These are phyloP conservation scores for Varanus salvator DNA, from an alignment of 2,113 vertebrate species.

Conservation along the genomic window DNA sequence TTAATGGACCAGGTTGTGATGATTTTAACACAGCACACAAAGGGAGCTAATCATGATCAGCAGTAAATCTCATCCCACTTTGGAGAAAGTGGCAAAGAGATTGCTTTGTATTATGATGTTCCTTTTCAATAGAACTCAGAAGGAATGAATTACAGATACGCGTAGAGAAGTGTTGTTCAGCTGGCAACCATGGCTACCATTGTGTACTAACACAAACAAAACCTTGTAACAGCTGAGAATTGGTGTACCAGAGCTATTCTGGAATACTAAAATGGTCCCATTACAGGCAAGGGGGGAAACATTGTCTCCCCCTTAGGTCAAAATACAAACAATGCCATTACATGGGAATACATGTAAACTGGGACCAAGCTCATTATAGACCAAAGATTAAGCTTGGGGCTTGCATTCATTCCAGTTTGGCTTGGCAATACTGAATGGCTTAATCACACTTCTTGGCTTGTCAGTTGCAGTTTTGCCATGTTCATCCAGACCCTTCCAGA, in stretches of 20 bases:
- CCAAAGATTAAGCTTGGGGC: conserved; percentile 13
- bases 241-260: conserved; percentile 6
- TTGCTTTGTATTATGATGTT: conserved; percentile 46
- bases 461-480: neutral
- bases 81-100: neutral
- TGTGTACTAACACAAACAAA: conserved; percentile 19
- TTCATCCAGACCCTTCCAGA: neutral
- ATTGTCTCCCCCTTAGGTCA: neutral
- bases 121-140: conserved; percentile 36
- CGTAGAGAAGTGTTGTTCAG: conserved; percentile 32
- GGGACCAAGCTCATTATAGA: neutral
- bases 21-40: fast-evolving
- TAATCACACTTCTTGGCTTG: conserved; percentile 19
- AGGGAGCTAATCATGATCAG: conserved; percentile 33
- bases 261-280: conserved; percentile 1
- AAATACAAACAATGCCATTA: neutral
- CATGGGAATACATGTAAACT: neutral
- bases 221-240: neutral
- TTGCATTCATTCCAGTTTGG: neutral
- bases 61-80: conserved; percentile 11
- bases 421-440: conserved; percentile 6
- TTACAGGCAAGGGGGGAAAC: neutral
- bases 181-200: conserved; percentile 31
- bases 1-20: neutral
- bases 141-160: conserved; percentile 35